Evolutionary conservation across 2,888 invertebrate species (phyloP), one percentile per base, ranked within the genome.

Genomic region (Patella caerulea): DNA sequence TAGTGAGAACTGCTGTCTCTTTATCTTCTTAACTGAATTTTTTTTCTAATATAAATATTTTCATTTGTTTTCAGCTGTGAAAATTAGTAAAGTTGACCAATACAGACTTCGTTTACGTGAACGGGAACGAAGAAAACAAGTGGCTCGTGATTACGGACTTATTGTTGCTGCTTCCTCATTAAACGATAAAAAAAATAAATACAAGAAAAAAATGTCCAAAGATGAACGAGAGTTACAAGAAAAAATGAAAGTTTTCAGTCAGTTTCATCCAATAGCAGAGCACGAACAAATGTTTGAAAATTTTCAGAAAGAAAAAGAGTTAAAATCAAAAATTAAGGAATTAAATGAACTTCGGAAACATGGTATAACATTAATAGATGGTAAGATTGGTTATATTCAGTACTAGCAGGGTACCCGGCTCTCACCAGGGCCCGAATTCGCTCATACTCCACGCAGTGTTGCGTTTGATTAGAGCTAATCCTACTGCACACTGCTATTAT

Each of bases 31-130:
- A 34, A 34, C 34, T 34, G 34, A 34, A 34, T 34, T 34, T 3
- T 45, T 45, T 45, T 45, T 45, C 45, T 45, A 45, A 45, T 45
- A 45, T 45, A 45, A 9, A 45, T n/a, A n/a, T 71, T 19, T 54
- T 56, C 72, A 79, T 74, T 78, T 77, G 56, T 74, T 88, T 88
- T 59, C 92, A 94, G 96, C 96, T 80, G 93, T 98, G 55, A 98
- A 98, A 92, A 92, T 98, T 85, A 95, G 97, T 45, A 96, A 97
- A 93, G 96, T 98, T 78, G 97, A 97, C 90, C 97, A 97, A 93
- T 98, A 98, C 77, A 81, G 91, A 78, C 82, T 88, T 74, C 79
- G 89, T 74, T 86, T 90, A 80, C 89, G 87, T 75, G 98, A 98
- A 91, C 93, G 98, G 82, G 96, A 96, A 71, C 93, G 97, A 84